These are phyloP conservation scores for Euzophera pinguis DNA, from an alignment of 2,888 invertebrate species.

Conservation along the genomic window DNA sequence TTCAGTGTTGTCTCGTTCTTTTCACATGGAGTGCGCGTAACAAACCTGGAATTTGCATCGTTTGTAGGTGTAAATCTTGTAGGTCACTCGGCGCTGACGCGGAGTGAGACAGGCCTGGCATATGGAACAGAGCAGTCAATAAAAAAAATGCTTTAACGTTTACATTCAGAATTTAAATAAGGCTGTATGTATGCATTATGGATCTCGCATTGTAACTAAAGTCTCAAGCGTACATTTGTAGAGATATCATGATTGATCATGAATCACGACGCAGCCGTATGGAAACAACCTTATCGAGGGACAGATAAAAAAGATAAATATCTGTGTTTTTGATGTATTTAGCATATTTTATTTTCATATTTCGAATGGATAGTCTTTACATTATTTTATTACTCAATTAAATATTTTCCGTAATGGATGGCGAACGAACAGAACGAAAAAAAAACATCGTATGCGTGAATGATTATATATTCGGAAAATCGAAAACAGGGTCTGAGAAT, in stretches of 20 bases:
- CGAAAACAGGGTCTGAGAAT: too few relatives aligned
- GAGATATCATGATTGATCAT: not conserved
- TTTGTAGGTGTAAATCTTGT: not conserved
- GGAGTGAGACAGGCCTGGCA: too few relatives aligned
- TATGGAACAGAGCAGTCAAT: too few relatives aligned
- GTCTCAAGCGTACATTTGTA: conserved; percentile 9
- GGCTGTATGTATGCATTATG: conserved; percentile 4
- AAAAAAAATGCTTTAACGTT: not conserved
- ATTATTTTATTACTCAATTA: not conserved
- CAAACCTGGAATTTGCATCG: too few relatives aligned
- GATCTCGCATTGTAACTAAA: not conserved
- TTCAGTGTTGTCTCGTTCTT: too few relatives aligned
- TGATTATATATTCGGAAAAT: too few relatives aligned
- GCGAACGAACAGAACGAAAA: too few relatives aligned
- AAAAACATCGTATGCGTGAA: too few relatives aligned
- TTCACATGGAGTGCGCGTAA: too few relatives aligned
- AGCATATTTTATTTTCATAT: not conserved
- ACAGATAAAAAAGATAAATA: not conserved
- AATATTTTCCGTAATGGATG: not conserved
- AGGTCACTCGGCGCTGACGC: too few relatives aligned
- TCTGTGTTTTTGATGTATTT: not conserved
- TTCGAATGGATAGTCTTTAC: not conserved
- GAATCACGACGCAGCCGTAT: not conserved
- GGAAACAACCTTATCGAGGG: not conserved
- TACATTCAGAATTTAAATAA: not conserved